Evolutionary conservation across 2,888 invertebrate genomes (phyloP).

Genomic region (Dorcus parallelipipedus): DNA sequence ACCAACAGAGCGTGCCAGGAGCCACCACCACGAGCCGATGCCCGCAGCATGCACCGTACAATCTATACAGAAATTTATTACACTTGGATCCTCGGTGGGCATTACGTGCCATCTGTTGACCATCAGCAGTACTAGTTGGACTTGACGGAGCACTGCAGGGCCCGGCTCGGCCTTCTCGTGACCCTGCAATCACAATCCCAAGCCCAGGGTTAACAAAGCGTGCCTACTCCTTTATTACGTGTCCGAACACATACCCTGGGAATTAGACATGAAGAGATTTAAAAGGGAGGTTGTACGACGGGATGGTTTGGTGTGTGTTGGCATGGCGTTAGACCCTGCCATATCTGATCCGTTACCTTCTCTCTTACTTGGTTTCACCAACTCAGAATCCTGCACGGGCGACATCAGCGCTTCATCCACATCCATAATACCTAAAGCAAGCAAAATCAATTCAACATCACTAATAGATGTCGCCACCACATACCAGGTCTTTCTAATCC

Average conservation of each 20-base stretch:
- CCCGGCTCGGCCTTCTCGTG: constrained; percentile 50
- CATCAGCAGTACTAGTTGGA: constrained; percentile 62
- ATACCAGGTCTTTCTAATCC: constrained; percentile 90
- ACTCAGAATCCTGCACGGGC: constrained; percentile 39
- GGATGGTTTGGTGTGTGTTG: constrained; percentile 71
- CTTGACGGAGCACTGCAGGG: constrained; percentile 64
- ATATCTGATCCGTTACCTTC: constrained; percentile 57
- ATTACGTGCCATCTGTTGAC: constrained; percentile 66
- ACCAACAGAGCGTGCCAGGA: constrained; percentile 32
- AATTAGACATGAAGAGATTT: constrained; percentile 93
- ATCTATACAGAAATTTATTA: constrained; percentile 53
- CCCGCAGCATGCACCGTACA: constrained; percentile 35
- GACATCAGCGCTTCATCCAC: constrained; percentile 42
- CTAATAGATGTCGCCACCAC: constrained; percentile 5
- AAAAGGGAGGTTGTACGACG: constrained; percentile 91
- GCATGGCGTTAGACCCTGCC: constrained; percentile 43
- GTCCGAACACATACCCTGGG: constrained; percentile 69
- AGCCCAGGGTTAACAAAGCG: constrained; percentile 61
- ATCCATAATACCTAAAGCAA: constrained; percentile 39
- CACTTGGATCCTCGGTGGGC: constrained; percentile 81
- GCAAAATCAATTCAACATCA: no score
- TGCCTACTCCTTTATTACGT: neutral
- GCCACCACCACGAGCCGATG: constrained; percentile 32
- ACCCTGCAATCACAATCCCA: constrained; percentile 61
- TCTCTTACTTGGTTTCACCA: constrained; percentile 59